These are phyloP conservation scores for Lasaia peninsularis DNA, from an alignment of 1,140 invertebrate genomes.

Conservation along the genomic window DNA sequence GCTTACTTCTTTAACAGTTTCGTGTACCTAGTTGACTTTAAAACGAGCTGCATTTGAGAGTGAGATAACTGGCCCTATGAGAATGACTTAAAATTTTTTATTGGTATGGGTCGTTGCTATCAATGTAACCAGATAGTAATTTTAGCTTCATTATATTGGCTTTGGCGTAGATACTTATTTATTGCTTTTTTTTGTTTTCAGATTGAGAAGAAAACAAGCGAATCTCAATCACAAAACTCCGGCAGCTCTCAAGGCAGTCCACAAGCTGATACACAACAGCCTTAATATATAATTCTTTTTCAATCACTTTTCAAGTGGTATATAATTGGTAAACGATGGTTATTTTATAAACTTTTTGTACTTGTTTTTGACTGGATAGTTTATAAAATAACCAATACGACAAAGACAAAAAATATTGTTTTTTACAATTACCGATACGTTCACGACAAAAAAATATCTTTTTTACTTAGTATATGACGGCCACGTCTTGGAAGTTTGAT, in stretches of 20 bases:
- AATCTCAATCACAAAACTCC: conserved; percentile 51
- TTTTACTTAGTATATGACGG: too few species aligned
- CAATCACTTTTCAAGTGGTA: neutral
- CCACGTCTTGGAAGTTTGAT: neutral
- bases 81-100: too few species aligned
- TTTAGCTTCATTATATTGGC: too few species aligned
- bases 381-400: neutral
- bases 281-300: neutral
- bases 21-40: too few species aligned
- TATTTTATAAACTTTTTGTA: neutral
- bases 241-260: conserved; percentile 51
- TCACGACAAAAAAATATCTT: too few species aligned
- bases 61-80: too few species aligned
- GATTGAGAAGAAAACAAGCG: conserved; percentile 62
- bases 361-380: neutral
- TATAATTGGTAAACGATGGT: neutral
- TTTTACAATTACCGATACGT: neutral
- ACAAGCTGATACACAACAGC: neutral
- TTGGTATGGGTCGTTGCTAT: too few species aligned
- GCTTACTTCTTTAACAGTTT: too few species aligned
- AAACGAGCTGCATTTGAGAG: too few species aligned
- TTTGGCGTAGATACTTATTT: too few species aligned
- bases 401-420: neutral
- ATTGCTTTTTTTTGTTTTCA: conserved; percentile 20
- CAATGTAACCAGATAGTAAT: too few species aligned